Evolutionary conservation across 2,113 vertebrate species (phyloP).

Genomic region (Ochotona curzoniae): DNA sequence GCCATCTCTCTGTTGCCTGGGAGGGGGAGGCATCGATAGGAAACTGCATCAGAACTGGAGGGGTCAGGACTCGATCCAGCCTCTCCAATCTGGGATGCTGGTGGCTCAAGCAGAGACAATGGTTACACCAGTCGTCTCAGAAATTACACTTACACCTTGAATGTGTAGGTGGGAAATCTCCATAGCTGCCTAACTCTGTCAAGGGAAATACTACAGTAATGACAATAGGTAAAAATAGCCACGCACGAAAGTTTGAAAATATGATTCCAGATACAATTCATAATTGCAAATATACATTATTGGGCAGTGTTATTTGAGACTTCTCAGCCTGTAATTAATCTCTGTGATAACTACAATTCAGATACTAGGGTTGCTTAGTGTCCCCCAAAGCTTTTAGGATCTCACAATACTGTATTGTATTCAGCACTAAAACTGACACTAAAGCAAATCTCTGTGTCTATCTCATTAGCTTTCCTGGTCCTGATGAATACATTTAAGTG

Average conservation of each 20-base stretch:
- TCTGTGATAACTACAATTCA: not conserved
- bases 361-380: not conserved
- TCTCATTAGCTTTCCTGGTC: not conserved
- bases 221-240: not conserved
- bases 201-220: too few relatives aligned
- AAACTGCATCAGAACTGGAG: too few relatives aligned
- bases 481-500: not conserved
- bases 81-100: too few relatives aligned
- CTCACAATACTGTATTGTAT: not conserved
- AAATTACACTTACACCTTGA: not conserved
- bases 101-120: too few relatives aligned
- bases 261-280: constrained; percentile 4
- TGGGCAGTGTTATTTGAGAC: not conserved
- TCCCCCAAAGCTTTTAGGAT: not conserved
- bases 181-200: too few relatives aligned
- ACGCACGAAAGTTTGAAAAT: not conserved
- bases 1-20: too few relatives aligned
- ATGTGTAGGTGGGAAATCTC: not conserved
- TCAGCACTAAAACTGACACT: not conserved
- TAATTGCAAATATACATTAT: not conserved
- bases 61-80: too few relatives aligned
- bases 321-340: not conserved
- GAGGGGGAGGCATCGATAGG: too few relatives aligned
- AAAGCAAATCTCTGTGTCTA: not conserved
- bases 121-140: not conserved